Evolutionary conservation across 2,113 vertebrate species (phyloP).

Genomic region (Formicarius rufipectus): DNA sequence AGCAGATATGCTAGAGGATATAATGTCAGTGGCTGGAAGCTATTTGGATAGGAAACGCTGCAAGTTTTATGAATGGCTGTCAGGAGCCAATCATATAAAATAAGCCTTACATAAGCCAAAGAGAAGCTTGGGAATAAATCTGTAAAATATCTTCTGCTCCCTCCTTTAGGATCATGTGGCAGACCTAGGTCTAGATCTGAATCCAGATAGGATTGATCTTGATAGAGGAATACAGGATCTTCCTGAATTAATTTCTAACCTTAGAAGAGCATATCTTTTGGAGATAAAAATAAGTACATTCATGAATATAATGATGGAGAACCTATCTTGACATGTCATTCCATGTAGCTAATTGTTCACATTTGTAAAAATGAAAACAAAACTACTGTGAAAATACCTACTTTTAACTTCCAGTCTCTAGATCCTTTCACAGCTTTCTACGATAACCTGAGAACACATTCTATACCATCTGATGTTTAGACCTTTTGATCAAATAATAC

Average conservation of each 20-base stretch:
- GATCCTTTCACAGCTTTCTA: neutral
- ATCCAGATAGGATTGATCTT: neutral
- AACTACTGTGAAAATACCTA: neutral
- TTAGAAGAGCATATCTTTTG: neutral
- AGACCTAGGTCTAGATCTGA: neutral
- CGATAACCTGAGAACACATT: neutral
- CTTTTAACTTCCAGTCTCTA: neutral
- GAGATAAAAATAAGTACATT: neutral
- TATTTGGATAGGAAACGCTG: constrained; percentile 44
- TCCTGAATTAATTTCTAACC: neutral
- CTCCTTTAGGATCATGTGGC: neutral
- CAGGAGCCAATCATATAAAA: constrained; percentile 33
- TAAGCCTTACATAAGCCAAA: constrained; percentile 36
- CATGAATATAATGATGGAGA: neutral
- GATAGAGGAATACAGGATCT: neutral
- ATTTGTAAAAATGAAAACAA: neutral
- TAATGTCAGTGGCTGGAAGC: constrained; percentile 44
- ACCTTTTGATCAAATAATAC: neutral
- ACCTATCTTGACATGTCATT: neutral
- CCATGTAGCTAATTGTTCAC: neutral
- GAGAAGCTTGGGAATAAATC: neutral
- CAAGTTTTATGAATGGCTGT: constrained; percentile 66
- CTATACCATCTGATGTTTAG: neutral
- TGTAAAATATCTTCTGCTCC: neutral
- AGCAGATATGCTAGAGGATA: constrained; percentile 59